Conservation (phyloP, 2,888 invertebrate genomes). For the Lasioglossum malachurum region DNA sequence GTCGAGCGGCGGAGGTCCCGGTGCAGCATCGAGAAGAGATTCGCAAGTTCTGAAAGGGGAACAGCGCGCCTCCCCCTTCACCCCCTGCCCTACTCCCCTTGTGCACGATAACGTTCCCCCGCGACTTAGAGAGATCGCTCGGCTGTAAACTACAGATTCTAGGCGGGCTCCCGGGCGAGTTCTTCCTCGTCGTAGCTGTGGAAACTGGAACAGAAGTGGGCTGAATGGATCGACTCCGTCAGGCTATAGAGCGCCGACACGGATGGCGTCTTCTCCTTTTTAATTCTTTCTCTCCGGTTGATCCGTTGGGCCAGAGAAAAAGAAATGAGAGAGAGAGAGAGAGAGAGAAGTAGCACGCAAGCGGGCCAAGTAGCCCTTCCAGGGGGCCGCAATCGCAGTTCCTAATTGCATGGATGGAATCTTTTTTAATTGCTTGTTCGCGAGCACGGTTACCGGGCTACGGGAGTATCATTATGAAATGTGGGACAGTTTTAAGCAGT, state of each 20-base stretch:
- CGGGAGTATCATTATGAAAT: constrained; percentile 69
- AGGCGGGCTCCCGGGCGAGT: constrained; percentile 20
- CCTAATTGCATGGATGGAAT: constrained; percentile 64
- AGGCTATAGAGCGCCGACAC: background rate
- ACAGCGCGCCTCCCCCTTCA: background rate
- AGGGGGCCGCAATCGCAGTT: constrained; percentile 25
- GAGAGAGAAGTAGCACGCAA: constrained; percentile 18
- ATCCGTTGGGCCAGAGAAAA: background rate
- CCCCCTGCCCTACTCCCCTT: background rate
- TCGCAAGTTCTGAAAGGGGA: constrained; percentile 14
- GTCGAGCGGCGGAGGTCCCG: background rate
- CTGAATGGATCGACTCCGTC: constrained; percentile 35
- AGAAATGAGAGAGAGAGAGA: background rate
- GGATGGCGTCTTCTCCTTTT: constrained; percentile 18
- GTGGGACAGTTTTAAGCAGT: constrained; percentile 68
- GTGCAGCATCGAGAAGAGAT: constrained; percentile 3
- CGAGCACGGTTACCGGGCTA: constrained; percentile 58
- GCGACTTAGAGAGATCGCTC: constrained; percentile 41
- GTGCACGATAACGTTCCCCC: constrained; percentile 29
- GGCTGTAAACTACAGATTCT: constrained; percentile 45
- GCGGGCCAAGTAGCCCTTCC: constrained; percentile 49
- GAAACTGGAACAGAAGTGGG: constrained; percentile 41
- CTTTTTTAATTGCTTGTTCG: constrained; percentile 68
- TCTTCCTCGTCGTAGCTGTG: background rate
- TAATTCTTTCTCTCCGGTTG: constrained; percentile 23